phyloP scores from a whole-genome alignment of 2,797 vertebrate genomes.

The Eulemur mongoz region DNA sequence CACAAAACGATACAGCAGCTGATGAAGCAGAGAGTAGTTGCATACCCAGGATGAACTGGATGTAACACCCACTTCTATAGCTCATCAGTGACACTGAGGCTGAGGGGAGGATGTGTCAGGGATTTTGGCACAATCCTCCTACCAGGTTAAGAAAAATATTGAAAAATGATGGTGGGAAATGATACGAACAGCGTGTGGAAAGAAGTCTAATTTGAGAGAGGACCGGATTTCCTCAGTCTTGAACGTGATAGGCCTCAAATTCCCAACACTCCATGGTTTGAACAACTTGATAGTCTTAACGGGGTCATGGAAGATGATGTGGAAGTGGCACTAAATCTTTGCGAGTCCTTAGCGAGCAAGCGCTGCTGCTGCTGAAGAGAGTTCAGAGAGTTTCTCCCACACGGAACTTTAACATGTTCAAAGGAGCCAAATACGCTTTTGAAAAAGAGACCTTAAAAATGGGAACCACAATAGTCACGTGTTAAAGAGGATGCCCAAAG shows the following conservation, averaged over 20 bases:
- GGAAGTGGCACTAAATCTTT: background rate
- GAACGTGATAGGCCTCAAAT: conserved; percentile 41
- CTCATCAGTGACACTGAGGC: background rate
- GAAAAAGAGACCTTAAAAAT: background rate
- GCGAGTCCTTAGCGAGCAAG: background rate
- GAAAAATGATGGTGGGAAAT: background rate
- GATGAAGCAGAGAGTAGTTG: background rate
- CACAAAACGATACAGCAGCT: background rate
- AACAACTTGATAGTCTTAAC: background rate
- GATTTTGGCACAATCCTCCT: background rate
- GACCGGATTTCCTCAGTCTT: conserved; percentile 38
- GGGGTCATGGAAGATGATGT: conserved; percentile 26
- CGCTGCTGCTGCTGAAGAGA: background rate
- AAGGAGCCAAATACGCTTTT: background rate
- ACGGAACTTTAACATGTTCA: background rate
- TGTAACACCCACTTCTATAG: background rate
- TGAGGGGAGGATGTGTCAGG: background rate
- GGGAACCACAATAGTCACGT: background rate
- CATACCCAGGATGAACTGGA: background rate
- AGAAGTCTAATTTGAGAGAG: conserved; percentile 12
- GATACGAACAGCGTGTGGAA: background rate
- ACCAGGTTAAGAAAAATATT: conserved; percentile 43
- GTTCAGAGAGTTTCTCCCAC: background rate
- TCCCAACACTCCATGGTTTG: background rate
- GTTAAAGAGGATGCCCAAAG: background rate